Conservation (phyloP, 2,797 vertebrate species). For the Australoheros facetus region DNA sequence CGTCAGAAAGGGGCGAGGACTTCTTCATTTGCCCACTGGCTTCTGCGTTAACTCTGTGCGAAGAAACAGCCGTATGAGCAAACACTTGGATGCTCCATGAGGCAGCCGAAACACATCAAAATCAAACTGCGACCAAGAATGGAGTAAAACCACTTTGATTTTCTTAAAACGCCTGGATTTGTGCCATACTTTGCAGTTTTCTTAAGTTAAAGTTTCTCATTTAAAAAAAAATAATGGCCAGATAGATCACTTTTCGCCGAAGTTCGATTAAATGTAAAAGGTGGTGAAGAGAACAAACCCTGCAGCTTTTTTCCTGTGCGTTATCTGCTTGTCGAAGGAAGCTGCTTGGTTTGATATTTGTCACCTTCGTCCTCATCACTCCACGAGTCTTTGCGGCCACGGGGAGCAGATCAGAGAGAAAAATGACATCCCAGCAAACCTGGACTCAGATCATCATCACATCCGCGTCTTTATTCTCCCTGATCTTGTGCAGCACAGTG, state of each 20-base stretch:
- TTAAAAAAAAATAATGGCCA: not conserved
- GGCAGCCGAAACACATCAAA: not conserved
- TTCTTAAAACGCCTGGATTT: no score
- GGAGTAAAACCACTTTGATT: not conserved
- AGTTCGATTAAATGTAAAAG: not conserved
- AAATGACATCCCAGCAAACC: slow-evolving; percentile 48
- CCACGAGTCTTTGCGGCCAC: not conserved
- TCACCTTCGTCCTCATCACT: not conserved
- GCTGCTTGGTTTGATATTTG: not conserved
- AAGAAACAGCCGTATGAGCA: not conserved
- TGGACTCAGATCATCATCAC: slow-evolving; percentile 31
- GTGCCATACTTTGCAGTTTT: not conserved
- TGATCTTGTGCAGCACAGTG: slow-evolving; percentile 40
- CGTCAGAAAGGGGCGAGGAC: slow-evolving; percentile 27
- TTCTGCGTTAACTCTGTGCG: not conserved
- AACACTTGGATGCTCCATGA: slow-evolving; percentile 31
- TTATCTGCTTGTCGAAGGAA: not conserved
- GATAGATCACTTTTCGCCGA: not conserved
- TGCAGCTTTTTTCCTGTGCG: not conserved
- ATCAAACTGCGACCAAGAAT: not conserved
- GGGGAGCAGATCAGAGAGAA: slow-evolving; percentile 1
- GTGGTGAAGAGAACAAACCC: not conserved
- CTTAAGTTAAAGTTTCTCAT: not conserved
- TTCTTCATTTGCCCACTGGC: slow-evolving; percentile 2
- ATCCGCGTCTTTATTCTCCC: slow-evolving; percentile 4